phyloP scores from a whole-genome alignment of 1,140 invertebrate species.

The Drosophila saltans region DNA sequence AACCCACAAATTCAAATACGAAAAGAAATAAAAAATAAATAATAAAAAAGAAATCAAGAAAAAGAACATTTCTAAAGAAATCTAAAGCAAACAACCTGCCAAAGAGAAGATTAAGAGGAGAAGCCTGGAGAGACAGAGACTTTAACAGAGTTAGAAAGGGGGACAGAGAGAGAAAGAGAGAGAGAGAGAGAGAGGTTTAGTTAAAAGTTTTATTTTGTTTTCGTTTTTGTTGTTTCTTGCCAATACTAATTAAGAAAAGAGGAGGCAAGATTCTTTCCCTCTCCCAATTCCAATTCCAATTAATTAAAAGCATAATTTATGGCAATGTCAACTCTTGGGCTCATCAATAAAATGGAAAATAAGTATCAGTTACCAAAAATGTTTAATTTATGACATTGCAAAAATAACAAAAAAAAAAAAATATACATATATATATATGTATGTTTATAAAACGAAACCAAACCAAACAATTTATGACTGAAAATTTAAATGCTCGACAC shows the following conservation, averaged over 20 bases:
- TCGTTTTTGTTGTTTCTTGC: background rate
- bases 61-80: conserved; percentile 61
- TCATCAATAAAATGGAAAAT: conserved; percentile 54
- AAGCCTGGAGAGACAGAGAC: conserved; percentile 13
- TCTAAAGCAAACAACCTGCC: conserved; percentile 56
- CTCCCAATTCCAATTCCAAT: conserved; percentile 56
- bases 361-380: conserved; percentile 73
- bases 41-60: background rate
- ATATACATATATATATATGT: too few species aligned
- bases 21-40: conserved; percentile 42
- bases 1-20: conserved; percentile 51
- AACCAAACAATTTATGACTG: conserved; percentile 61
- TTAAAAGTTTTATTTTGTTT: too few species aligned
- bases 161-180: too few species aligned
- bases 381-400: conserved; percentile 79
- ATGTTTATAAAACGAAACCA: too few species aligned
- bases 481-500: conserved; percentile 73
- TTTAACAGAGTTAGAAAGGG: conserved; percentile 6
- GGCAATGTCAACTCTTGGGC: conserved; percentile 43
- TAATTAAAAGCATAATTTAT: conserved; percentile 80
- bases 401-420: conserved; percentile 24
- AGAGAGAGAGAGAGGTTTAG: too few species aligned
- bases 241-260: conserved; percentile 63
- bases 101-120: conserved; percentile 29
- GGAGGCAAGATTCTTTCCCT: conserved; percentile 25